phyloP scores from a whole-genome alignment of 2,797 vertebrate genomes.

The Sitta carolinensis region DNA sequence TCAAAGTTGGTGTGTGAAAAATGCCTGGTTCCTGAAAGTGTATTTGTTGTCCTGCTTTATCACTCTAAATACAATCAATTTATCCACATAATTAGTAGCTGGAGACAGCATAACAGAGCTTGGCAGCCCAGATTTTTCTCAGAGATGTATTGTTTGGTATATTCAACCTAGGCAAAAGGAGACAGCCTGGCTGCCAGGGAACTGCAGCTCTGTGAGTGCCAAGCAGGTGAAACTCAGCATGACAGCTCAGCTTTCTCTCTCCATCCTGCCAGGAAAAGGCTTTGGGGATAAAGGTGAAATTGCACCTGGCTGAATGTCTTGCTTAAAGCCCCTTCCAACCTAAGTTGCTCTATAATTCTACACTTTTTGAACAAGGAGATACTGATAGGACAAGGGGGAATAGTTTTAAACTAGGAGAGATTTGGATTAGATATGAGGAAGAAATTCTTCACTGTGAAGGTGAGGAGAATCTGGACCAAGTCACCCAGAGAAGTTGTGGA shows the following conservation, averaged over 20 bases:
- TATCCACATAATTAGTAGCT: not conserved
- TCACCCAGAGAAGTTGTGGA: accelerated
- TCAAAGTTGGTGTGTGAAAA: not conserved
- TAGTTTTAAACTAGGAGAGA: not conserved
- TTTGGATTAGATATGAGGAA: not conserved
- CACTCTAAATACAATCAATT: constrained; percentile 14
- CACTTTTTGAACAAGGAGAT: not conserved
- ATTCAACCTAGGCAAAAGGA: not conserved
- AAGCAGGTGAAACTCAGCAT: not conserved
- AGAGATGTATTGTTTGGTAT: constrained; percentile 5
- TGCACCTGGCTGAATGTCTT: not conserved
- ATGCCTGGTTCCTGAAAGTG: not conserved
- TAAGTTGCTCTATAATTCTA: not conserved
- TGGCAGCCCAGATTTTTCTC: constrained; percentile 30
- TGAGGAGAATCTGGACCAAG: not conserved
- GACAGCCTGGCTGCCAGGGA: not conserved
- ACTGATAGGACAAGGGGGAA: not conserved
- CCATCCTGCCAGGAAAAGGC: not conserved
- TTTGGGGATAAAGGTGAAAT: not conserved
- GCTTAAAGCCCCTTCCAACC: not conserved
- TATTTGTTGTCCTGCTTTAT: constrained; percentile 1
- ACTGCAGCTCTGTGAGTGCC: not conserved
- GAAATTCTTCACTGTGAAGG: not conserved
- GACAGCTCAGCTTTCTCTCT: not conserved
- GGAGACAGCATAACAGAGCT: not conserved